Percentiles rank a stretch among this genome's conserved stretches.
phyloP scores from a whole-genome alignment of 2,113 vertebrate species.

The Colinus virginianus region DNA sequence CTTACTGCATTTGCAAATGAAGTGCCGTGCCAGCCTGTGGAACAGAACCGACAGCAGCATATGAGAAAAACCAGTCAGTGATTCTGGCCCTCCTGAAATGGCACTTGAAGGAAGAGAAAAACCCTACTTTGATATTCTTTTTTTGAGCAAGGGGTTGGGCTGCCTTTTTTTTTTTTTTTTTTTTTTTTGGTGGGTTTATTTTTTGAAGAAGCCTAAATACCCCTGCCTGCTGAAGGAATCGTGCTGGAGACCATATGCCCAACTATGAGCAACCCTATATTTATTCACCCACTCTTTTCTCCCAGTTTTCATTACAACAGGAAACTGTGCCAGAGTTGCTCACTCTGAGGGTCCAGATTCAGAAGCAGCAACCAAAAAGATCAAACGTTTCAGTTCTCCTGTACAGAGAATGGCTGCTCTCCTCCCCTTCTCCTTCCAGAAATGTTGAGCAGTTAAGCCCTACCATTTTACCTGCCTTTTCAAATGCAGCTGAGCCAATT shows the following conservation, averaged over 20 bases:
- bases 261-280: not conserved
- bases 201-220: slow-evolving; percentile 14
- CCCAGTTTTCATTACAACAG: slow-evolving; percentile 54
- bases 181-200: not conserved
- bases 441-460: not conserved
- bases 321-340: slow-evolving; percentile 16
- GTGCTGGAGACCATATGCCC: slow-evolving; percentile 40
- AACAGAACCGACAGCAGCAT: not conserved
- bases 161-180: not conserved
- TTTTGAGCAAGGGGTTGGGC: not conserved
- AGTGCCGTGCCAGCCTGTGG: not conserved
- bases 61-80: not conserved
- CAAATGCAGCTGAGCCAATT: not conserved
- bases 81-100: slow-evolving; percentile 13
- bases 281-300: slow-evolving; percentile 54
- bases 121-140: not conserved
- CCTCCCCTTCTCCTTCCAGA: not conserved
- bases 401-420: not conserved
- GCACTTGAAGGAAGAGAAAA: not conserved
- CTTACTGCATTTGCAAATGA: not conserved
- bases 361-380: not conserved
- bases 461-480: not conserved
- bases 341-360: slow-evolving; percentile 29
- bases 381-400: not conserved
- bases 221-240: slow-evolving; percentile 29